Percentiles rank a stretch among this genome's conserved stretches.
These are phyloP conservation scores for Polymixis flavicincta DNA, from an alignment of 2,888 invertebrate species.

Conservation along the genomic window DNA sequence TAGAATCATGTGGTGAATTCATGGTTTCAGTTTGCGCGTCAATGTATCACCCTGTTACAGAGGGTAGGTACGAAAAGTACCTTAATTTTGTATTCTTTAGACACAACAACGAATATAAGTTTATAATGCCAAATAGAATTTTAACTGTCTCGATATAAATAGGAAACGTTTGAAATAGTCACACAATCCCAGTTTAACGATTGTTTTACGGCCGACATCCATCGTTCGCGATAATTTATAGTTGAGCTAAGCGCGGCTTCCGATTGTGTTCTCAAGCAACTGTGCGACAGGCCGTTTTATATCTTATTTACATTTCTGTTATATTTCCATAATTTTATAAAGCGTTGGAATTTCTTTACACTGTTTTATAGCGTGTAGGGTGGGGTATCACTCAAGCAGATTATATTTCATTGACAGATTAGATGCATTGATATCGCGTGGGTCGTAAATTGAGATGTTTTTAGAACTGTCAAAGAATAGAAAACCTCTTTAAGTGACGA, in stretches of 20 bases:
- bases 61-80: background rate
- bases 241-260: slow-evolving; percentile 77
- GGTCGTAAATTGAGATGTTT: slow-evolving; percentile 6
- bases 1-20: too few species aligned
- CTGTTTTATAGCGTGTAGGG: slow-evolving; percentile 22
- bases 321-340: slow-evolving; percentile 55
- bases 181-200: slow-evolving; percentile 83
- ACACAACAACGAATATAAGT: background rate
- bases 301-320: slow-evolving; percentile 57
- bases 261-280: slow-evolving; percentile 69
- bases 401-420: slow-evolving; percentile 41
- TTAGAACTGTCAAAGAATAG: slow-evolving; percentile 2
- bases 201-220: slow-evolving; percentile 80
- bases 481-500: background rate
- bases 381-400: slow-evolving; percentile 20
- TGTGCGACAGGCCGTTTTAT: slow-evolving; percentile 59
- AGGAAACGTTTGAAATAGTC: slow-evolving; percentile 61
- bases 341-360: slow-evolving; percentile 35
- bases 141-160: slow-evolving; percentile 47
- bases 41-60: too few species aligned
- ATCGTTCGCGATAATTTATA: slow-evolving; percentile 82
- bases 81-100: background rate
- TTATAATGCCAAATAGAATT: slow-evolving; percentile 43
- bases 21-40: too few species aligned
- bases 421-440: slow-evolving; percentile 22